A percentile compares a stretch with the other conserved stretches of the same genome.
Conservation (phyloP, 2,797 vertebrate species). For the Graptemys geographica region DNA sequence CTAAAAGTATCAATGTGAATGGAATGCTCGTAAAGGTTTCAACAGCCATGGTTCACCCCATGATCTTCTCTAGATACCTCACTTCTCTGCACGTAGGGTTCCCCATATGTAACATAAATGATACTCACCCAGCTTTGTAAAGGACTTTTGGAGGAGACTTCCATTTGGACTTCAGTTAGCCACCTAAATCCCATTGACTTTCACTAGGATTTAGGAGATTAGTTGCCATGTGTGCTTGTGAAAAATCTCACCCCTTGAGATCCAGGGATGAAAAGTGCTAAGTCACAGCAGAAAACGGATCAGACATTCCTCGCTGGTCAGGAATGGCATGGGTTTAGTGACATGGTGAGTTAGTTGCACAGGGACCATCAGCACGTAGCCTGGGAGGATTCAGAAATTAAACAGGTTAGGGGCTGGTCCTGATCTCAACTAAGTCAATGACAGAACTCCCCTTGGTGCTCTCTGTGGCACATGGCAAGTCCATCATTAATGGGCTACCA, state of each 20-base stretch:
- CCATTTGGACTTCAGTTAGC: neutral
- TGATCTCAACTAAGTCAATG: neutral
- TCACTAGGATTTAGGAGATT: neutral
- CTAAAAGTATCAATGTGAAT: neutral
- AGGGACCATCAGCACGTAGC: neutral
- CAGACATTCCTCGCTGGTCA: neutral
- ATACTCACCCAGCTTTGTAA: neutral
- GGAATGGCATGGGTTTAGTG: rapidly evolving
- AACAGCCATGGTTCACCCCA: neutral
- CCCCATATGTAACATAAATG: neutral
- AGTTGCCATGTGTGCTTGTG: neutral
- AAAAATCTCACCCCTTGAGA: neutral
- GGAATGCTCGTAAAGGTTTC: neutral
- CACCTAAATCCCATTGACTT: neutral
- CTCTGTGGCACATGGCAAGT: neutral
- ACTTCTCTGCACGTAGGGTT: rapidly evolving
- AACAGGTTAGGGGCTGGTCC: neutral
- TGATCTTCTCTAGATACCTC: neutral
- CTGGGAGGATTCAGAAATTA: neutral
- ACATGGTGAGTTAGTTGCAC: neutral
- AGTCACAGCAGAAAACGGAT: neutral
- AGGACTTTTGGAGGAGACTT: neutral
- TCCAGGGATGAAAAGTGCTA: neutral
- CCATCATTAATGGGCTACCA: neutral
- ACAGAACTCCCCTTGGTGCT: neutral